Evolutionary conservation across 2,113 vertebrate genomes (phyloP).

Genomic region (Podiceps cristatus): DNA sequence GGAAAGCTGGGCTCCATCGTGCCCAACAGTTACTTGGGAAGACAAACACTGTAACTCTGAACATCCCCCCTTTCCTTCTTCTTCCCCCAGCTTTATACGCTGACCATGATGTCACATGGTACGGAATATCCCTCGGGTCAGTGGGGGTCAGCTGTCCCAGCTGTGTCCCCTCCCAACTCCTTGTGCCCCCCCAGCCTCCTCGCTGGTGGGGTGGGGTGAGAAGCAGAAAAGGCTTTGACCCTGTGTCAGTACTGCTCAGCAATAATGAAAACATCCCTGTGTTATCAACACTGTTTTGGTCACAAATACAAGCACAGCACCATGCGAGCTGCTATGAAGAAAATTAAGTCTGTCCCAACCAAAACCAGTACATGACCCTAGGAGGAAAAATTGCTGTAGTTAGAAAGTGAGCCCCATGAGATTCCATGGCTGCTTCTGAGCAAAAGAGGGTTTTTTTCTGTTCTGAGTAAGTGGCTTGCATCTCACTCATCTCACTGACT

Average conservation of each 20-base stretch:
- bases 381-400: not conserved
- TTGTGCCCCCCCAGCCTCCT: not conserved
- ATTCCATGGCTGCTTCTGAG: not conserved
- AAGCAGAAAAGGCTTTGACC: not conserved
- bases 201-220: not conserved
- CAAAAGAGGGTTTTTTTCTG: not conserved
- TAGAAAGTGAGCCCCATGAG: not conserved
- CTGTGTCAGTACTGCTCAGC: not conserved
- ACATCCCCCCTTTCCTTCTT: rapidly evolving
- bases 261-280: not conserved
- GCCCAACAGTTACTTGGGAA: not conserved
- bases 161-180: not conserved
- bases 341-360: not conserved
- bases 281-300: not conserved
- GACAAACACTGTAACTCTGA: not conserved
- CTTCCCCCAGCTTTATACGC: not conserved
- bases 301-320: not conserved
- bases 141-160: not conserved
- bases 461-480: not conserved
- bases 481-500: not conserved
- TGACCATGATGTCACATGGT: rapidly evolving
- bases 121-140: not conserved
- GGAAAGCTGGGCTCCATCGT: not conserved
- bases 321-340: not conserved
- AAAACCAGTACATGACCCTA: not conserved